Evolutionary conservation across 1,140 invertebrate genomes (phyloP).

Genomic region (Zaprionus camerounensis): DNA sequence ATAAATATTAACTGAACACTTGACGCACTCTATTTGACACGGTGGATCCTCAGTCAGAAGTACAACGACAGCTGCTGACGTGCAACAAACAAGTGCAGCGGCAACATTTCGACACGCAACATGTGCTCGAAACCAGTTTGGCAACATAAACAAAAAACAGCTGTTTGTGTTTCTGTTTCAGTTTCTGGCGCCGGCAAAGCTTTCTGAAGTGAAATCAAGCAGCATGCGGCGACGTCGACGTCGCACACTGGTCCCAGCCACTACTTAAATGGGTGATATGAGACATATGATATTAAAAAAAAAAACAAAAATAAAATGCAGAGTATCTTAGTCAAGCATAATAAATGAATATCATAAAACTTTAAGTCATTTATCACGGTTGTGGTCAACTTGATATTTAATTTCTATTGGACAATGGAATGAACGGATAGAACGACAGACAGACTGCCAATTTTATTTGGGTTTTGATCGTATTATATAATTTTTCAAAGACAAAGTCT

Average conservation of each 20-base stretch:
- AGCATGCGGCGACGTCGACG: slow-evolving; percentile 49
- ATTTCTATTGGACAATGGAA: too few relatives aligned
- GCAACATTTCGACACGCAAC: slow-evolving; percentile 40
- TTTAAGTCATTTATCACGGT: not conserved
- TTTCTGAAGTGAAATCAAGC: slow-evolving; percentile 76
- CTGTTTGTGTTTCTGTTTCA: slow-evolving; percentile 55
- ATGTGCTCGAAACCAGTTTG: slow-evolving; percentile 56
- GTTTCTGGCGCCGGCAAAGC: slow-evolving; percentile 71
- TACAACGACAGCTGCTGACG: slow-evolving; percentile 46
- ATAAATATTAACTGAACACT: slow-evolving; percentile 66
- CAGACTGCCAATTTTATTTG: too few relatives aligned
- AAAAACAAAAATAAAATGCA: not conserved
- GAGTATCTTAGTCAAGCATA: not conserved
- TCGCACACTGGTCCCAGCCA: slow-evolving; percentile 12
- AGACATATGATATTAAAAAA: not conserved
- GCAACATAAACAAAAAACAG: slow-evolving; percentile 82
- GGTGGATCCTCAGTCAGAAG: slow-evolving; percentile 40
- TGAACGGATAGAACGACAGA: too few relatives aligned
- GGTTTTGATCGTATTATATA: too few relatives aligned
- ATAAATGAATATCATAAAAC: not conserved
- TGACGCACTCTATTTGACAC: slow-evolving; percentile 23
- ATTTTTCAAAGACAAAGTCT: too few relatives aligned
- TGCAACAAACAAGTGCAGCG: slow-evolving; percentile 45
- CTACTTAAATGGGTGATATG: not conserved
- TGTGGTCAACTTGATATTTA: not conserved